Evolutionary conservation across 2,888 invertebrate species (phyloP).

Genomic region (Xanthostigma xanthostigma): DNA sequence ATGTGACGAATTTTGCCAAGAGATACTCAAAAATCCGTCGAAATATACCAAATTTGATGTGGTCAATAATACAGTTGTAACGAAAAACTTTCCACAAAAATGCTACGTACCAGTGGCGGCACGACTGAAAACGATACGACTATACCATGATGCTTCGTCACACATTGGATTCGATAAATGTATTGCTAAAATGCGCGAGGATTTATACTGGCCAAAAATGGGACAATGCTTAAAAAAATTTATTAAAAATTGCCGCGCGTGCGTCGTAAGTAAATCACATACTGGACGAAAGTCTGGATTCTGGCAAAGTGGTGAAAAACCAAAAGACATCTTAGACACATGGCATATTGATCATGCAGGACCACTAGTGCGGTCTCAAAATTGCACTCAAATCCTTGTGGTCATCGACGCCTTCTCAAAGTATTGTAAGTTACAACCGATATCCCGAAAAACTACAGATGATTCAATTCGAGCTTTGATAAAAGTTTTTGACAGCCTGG

Average conservation of each 20-base stretch:
- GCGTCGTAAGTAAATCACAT: conserved; percentile 13
- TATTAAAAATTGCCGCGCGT: conserved; percentile 8
- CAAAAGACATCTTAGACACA: conserved; percentile 10
- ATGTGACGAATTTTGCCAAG: not conserved
- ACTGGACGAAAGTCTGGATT: conserved; percentile 11
- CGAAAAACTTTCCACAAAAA: not conserved
- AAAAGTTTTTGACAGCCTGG: conserved; percentile 10
- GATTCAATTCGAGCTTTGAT: conserved; percentile 9
- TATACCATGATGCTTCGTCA: conserved; percentile 9
- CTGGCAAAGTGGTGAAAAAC: conserved; percentile 12
- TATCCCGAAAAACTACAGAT: conserved; percentile 11
- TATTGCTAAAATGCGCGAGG: conserved; percentile 6
- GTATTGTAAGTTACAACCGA: conserved; percentile 9
- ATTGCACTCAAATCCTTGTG: conserved; percentile 12
- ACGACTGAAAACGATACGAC: conserved; percentile 4
- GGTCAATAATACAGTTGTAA: not conserved
- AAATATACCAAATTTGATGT: conserved; percentile 1
- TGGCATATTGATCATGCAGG: conserved; percentile 16
- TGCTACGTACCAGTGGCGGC: conserved; percentile 9
- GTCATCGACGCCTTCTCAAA: conserved; percentile 14
- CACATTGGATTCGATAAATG: conserved; percentile 10
- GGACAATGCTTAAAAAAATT: conserved; percentile 10
- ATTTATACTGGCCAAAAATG: conserved; percentile 7
- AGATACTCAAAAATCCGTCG: not conserved
- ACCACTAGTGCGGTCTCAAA: conserved; percentile 10